Evolutionary conservation across 2,113 vertebrate genomes (phyloP).

Genomic region (Pluvialis apricaria): DNA sequence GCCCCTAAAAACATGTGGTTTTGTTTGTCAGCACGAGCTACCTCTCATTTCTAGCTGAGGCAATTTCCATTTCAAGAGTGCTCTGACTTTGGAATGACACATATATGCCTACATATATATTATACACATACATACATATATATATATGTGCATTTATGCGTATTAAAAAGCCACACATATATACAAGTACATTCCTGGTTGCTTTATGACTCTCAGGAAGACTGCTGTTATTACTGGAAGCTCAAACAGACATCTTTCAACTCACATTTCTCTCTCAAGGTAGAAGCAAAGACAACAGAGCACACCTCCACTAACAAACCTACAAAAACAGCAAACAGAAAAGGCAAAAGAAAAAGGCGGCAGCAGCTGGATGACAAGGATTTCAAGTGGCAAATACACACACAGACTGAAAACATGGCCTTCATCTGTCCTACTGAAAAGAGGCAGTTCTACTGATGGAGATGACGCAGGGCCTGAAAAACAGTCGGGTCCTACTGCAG

Average conservation of each 20-base stretch:
- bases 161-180: neutral
- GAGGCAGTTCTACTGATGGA: neutral
- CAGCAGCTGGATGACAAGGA: neutral
- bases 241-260: neutral
- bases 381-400: neutral
- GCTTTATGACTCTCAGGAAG: neutral
- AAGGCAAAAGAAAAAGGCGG: neutral
- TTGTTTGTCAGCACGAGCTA: neutral
- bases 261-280: neutral
- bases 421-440: neutral
- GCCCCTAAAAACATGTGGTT: neutral
- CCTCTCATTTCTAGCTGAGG: neutral
- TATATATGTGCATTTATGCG: accelerated
- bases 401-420: accelerated
- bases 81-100: neutral
- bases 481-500: neutral
- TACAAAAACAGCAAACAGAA: neutral
- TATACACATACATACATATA: too few species aligned
- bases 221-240: neutral
- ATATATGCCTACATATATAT: neutral
- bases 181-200: neutral
- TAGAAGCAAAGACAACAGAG: neutral
- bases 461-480: neutral
- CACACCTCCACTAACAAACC: neutral
- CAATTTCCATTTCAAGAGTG: neutral